These are phyloP conservation scores for Pristionchus exspectatus DNA, from an alignment of 2,888 invertebrate genomes.

Conservation along the genomic window DNA sequence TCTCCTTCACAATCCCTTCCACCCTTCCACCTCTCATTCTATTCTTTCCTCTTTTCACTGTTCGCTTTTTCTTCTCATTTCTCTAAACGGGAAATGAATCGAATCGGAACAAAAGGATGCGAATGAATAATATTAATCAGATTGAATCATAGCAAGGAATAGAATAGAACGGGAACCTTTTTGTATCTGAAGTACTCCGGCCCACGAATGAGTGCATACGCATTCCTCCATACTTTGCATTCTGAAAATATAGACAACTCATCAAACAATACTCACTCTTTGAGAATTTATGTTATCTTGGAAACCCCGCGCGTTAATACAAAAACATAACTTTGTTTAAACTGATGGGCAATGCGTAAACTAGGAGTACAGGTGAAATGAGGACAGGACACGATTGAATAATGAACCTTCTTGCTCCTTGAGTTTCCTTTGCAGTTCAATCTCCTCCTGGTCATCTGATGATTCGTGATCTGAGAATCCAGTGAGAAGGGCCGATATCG, in stretches of 20 bases:
- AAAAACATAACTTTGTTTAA: not conserved
- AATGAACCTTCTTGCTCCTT: slow-evolving; percentile 64
- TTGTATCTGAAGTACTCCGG: slow-evolving; percentile 97
- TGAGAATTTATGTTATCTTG: not conserved
- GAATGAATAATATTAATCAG: slow-evolving; percentile 20
- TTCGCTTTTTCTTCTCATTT: not conserved
- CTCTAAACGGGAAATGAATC: slow-evolving; percentile 23
- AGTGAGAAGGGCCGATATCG: slow-evolving; percentile 28
- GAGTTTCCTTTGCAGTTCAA: slow-evolving; percentile 70
- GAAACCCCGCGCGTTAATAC: not conserved
- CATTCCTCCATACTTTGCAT: slow-evolving; percentile 97
- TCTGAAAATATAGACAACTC: slow-evolving; percentile 81
- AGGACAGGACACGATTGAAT: not conserved
- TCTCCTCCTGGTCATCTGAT: slow-evolving; percentile 74
- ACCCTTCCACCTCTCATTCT: not conserved
- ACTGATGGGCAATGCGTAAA: not conserved
- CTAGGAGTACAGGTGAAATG: not conserved
- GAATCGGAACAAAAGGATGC: not conserved
- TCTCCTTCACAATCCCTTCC: not conserved
- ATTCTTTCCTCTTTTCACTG: not conserved
- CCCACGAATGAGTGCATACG: slow-evolving; percentile 93
- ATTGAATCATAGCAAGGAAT: not conserved
- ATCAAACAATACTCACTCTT: not conserved
- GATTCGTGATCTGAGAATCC: slow-evolving; percentile 55
- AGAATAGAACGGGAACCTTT: slow-evolving; percentile 61